Conservation (phyloP, 2,888 invertebrate species). For the Drosophila prostipennis region DNA sequence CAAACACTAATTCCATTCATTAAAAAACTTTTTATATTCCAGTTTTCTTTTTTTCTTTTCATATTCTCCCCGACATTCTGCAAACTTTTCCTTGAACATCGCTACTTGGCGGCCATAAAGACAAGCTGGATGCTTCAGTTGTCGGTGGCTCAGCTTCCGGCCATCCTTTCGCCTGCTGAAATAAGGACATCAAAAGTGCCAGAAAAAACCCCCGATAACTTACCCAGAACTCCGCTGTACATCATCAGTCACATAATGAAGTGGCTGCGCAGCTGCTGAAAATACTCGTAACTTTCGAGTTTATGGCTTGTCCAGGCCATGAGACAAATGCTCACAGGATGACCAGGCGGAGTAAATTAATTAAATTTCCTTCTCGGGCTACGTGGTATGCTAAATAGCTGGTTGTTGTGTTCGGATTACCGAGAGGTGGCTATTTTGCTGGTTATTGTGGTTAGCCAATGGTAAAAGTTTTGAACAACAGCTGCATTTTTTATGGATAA, state of each 20-base stretch:
- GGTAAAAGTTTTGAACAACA: not conserved
- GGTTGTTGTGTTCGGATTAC: not conserved
- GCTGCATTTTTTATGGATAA: not conserved
- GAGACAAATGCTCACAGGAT: conserved; percentile 29
- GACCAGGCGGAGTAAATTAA: conserved; percentile 60
- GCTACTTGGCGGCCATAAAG: conserved; percentile 53
- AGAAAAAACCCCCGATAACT: conserved; percentile 63
- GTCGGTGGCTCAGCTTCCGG: conserved; percentile 1
- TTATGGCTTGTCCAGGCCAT: conserved; percentile 67
- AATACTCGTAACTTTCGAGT: conserved; percentile 65
- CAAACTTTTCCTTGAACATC: conserved; percentile 30
- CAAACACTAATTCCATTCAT: conserved; percentile 78
- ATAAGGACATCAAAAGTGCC: conserved; percentile 30
- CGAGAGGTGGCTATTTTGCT: conserved; percentile 6
- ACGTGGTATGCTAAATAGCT: conserved; percentile 62
- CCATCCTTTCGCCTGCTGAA: conserved; percentile 20
- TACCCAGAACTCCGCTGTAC: conserved; percentile 53
- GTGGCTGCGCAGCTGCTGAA: conserved; percentile 75
- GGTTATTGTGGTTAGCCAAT: not conserved
- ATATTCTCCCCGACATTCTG: conserved; percentile 11
- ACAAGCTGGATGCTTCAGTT: conserved; percentile 34
- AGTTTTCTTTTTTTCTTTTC: conserved; percentile 66
- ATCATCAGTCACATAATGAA: conserved; percentile 79
- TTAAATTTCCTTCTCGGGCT: conserved; percentile 64
- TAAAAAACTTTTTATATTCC: conserved; percentile 79